A percentile compares a stretch with the other conserved stretches of the same genome.
Evolutionary conservation across 1,140 invertebrate genomes (phyloP).

Genomic region (Scaptomyza montana): DNA sequence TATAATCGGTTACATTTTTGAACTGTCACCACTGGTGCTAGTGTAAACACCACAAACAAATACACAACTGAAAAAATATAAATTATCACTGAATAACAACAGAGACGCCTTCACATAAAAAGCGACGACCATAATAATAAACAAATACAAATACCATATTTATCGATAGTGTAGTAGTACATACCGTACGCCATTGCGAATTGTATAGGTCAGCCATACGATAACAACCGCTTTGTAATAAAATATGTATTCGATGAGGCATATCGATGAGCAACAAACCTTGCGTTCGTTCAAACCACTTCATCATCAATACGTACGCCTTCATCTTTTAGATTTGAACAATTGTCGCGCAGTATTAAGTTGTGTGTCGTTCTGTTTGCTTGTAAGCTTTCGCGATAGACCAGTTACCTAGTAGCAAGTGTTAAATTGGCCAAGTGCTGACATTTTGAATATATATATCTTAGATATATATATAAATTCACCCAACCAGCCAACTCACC

Average conservation of each 20-base stretch:
- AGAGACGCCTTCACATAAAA: too few species aligned
- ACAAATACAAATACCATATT: too few species aligned
- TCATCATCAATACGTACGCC: slow-evolving; percentile 20
- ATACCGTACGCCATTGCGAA: not conserved
- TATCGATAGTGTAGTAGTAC: not conserved
- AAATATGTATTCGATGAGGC: slow-evolving; percentile 9
- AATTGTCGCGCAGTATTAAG: slow-evolving; percentile 51
- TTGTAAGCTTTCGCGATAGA: slow-evolving; percentile 49
- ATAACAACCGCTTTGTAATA: not conserved
- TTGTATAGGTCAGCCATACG: slow-evolving; percentile 15
- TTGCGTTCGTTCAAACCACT: slow-evolving; percentile 13
- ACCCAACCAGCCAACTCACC: slow-evolving; percentile 34
- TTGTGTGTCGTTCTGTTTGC: slow-evolving; percentile 54
- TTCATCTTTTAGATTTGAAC: slow-evolving; percentile 43
- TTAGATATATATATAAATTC: slow-evolving; percentile 28
- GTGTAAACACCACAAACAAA: too few species aligned
- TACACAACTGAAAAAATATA: too few species aligned
- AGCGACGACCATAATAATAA: too few species aligned
- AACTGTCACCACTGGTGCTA: too few species aligned
- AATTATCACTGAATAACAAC: too few species aligned
- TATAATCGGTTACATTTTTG: too few species aligned
- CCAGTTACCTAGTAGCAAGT: slow-evolving; percentile 30
- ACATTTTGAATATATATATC: slow-evolving; percentile 14
- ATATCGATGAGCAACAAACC: slow-evolving; percentile 11
- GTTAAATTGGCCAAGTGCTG: slow-evolving; percentile 35